Conservation (phyloP, 2,113 vertebrate species). For the Isichthys henryi region DNA sequence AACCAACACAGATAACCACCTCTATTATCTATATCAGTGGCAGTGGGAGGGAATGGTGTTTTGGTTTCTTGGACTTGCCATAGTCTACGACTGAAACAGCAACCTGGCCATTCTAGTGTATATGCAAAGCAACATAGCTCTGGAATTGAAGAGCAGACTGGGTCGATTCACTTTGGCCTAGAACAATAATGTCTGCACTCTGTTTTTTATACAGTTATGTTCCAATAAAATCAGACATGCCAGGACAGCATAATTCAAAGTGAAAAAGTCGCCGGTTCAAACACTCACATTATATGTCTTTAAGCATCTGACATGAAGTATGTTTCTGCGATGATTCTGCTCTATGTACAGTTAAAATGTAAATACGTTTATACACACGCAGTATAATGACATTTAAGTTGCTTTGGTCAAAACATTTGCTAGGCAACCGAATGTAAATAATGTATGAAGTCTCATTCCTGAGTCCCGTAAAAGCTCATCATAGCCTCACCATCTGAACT, state of each 20-base stretch:
- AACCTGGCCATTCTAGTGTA: not conserved
- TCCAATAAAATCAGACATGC: not conserved
- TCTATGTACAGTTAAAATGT: not conserved
- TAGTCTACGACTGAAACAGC: not conserved
- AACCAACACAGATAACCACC: not conserved
- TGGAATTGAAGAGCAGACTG: not conserved
- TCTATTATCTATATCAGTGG: not conserved
- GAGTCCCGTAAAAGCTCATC: not conserved
- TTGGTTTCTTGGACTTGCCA: not conserved
- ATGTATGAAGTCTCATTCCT: not conserved
- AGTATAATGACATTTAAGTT: not conserved
- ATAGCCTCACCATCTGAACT: not conserved
- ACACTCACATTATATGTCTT: not conserved
- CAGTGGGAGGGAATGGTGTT: not conserved
- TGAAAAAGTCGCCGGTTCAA: not conserved
- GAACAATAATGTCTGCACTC: not conserved
- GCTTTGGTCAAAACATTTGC: not conserved
- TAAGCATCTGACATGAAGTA: not conserved
- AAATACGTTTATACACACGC: not conserved
- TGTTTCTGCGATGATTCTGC: not conserved
- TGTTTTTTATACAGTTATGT: not conserved
- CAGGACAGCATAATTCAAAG: not conserved
- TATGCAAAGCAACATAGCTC: not conserved
- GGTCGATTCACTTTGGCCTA: not conserved
- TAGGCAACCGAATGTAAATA: not conserved